A percentile compares a stretch with the other conserved stretches of the same genome.
Evolutionary conservation across 1,140 invertebrate genomes (phyloP).

Genomic region (Drosophila varians): DNA sequence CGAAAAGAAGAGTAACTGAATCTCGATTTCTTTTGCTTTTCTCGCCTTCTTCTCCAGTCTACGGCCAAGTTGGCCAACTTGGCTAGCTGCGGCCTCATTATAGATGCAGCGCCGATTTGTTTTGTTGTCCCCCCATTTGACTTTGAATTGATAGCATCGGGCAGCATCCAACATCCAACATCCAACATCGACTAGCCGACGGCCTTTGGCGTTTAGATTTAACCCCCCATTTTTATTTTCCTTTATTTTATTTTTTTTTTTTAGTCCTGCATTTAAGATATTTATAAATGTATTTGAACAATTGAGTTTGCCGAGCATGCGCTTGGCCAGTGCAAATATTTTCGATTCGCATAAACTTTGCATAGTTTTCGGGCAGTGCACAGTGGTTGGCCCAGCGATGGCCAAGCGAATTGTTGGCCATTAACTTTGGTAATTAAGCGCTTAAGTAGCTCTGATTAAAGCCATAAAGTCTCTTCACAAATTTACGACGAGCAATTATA

Average conservation of each 20-base stretch:
- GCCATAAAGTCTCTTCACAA: background rate
- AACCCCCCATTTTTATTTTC: background rate
- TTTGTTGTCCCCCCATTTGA: slow-evolving; percentile 81
- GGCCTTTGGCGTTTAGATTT: slow-evolving; percentile 10
- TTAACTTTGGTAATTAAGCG: background rate
- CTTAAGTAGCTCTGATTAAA: background rate
- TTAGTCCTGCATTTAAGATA: slow-evolving; percentile 64
- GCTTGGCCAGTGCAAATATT: slow-evolving; percentile 73
- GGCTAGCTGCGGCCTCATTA: slow-evolving; percentile 56
- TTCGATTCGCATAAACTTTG: slow-evolving; percentile 80
- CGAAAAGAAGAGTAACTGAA: background rate
- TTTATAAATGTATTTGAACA: slow-evolving; percentile 79
- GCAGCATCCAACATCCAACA: slow-evolving; percentile 54
- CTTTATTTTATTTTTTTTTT: background rate
- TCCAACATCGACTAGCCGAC: slow-evolving; percentile 37
- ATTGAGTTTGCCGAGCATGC: slow-evolving; percentile 73
- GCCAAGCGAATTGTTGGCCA: background rate
- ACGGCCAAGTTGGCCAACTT: background rate
- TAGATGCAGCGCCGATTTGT: slow-evolving; percentile 81
- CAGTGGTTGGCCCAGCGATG: slow-evolving; percentile 11
- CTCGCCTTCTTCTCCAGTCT: slow-evolving; percentile 1
- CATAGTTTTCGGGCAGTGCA: slow-evolving; percentile 62
- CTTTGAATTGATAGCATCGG: slow-evolving; percentile 81
- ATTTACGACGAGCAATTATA: background rate
- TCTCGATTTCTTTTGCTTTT: background rate